Evolutionary conservation across 2,797 vertebrate species (phyloP).

Genomic region (Chromobotia macracanthus): DNA sequence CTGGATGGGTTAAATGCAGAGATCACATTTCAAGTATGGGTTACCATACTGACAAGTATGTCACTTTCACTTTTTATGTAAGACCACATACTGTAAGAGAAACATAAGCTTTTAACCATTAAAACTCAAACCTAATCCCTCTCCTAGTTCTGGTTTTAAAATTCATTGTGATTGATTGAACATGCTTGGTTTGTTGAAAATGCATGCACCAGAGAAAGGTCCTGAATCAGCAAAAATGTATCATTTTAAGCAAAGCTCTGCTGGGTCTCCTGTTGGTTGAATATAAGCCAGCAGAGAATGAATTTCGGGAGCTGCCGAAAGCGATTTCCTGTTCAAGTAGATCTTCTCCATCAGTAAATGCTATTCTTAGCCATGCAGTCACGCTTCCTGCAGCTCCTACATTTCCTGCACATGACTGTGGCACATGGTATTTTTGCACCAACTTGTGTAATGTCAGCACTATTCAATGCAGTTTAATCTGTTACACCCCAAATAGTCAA

Average conservation of each 20-base stretch:
- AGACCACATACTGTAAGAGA: neutral
- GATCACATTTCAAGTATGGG: too few relatives aligned
- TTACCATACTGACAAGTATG: too few relatives aligned
- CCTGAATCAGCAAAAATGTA: constrained; percentile 18
- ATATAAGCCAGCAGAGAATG: constrained; percentile 37
- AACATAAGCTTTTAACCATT: neutral
- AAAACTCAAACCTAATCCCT: neutral
- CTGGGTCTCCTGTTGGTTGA: constrained; percentile 27
- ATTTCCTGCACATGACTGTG: constrained; percentile 59
- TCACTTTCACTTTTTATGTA: too few relatives aligned
- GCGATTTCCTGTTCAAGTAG: constrained; percentile 69
- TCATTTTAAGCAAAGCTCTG: neutral
- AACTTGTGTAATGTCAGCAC: constrained; percentile 35
- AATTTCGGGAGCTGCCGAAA: constrained; percentile 53
- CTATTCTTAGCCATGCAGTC: constrained; percentile 68
- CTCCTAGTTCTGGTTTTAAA: neutral
- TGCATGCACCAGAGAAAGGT: neutral
- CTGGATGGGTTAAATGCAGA: too few relatives aligned
- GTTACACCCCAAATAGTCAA: too few relatives aligned
- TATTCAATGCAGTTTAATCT: constrained; percentile 13
- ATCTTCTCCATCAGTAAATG: constrained; percentile 63
- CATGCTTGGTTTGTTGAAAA: neutral
- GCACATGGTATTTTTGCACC: constrained; percentile 35
- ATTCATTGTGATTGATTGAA: neutral
- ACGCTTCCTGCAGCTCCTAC: constrained; percentile 68